These are phyloP conservation scores for Takifugu flavidus DNA, from an alignment of 2,113 vertebrate genomes.

Conservation along the genomic window DNA sequence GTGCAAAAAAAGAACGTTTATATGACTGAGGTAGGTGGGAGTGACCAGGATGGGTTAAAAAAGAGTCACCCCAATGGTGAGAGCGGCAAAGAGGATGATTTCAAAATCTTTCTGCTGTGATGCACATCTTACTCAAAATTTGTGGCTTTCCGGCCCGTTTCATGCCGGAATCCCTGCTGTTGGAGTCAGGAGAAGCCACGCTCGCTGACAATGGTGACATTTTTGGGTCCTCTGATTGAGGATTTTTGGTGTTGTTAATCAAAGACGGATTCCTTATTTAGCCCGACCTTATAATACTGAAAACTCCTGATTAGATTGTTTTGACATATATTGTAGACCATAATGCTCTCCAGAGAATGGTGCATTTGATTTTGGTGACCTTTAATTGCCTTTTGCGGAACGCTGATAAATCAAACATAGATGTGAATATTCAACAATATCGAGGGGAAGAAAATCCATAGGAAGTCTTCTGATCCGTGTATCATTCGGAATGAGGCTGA, in stretches of 20 bases:
- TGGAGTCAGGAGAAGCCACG: slow-evolving; percentile 13
- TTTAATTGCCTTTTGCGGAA: neutral
- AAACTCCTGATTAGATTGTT: neutral
- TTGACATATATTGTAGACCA: neutral
- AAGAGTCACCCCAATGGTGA: too few relatives aligned
- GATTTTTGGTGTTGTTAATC: neutral
- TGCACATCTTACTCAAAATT: slow-evolving; percentile 3
- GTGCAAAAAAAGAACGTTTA: slow-evolving; percentile 8
- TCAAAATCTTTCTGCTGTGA: slow-evolving; percentile 23
- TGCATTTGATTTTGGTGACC: neutral
- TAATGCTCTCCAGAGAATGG: neutral
- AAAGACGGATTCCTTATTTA: neutral
- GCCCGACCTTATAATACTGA: neutral
- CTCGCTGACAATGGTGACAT: slow-evolving; percentile 13
- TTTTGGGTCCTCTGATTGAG: slow-evolving; percentile 1
- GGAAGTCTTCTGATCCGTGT: too few relatives aligned
- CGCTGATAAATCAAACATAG: neutral
- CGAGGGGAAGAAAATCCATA: too few relatives aligned
- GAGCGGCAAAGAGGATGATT: too few relatives aligned
- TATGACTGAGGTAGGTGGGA: slow-evolving; percentile 16
- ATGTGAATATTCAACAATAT: neutral
- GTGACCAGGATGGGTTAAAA: neutral
- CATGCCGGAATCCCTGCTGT: slow-evolving; percentile 15
- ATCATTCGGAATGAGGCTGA: too few relatives aligned
- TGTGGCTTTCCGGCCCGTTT: slow-evolving; percentile 24